Base-by-base conservation (phyloP, 1,140 invertebrate genomes). In the Papilio polyxenes region DNA sequence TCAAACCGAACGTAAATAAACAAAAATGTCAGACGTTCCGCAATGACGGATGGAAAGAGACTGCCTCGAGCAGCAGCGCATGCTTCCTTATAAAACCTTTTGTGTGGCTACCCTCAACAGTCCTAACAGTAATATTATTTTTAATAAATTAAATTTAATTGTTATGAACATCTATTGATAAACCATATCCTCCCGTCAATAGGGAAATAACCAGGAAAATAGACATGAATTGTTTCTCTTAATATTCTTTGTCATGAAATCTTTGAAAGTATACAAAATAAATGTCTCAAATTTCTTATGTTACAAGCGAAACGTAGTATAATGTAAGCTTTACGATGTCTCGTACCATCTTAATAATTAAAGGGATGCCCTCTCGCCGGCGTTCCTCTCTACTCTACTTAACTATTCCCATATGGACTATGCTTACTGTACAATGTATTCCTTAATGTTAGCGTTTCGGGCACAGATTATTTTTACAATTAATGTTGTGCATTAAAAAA, bases 401-500 rank as follows among this genome's bases (percentile, higher is more conserved):
- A 85, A 85, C 83, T 89, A 91, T 90, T 89, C 90, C 87, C 88
- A 69, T 85, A 85, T 84, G 88, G 87, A 85, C 85, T 80, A 81
- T 88, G 87, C 90, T 90, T 90, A 89, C 82, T 80, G 89, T 90
- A 91, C 90, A 88, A 91, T 91, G 85, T 91, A 91, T 56, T 56
- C 75, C 44, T 74, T 40, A 37, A 69, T 37, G 31, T 69, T 37
- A 37, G 10, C 3, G 65, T 31, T 69, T 69, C 65, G 3, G 13
- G 65, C 65, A 69, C 65, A 69, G 23, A 69, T 69, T 69, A 69
- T 62, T 23, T 23, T 17, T 23, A 62, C n/a, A 23, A 62, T 20
- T 59, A 59, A n/a, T 62, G 59, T 20, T 62, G 59, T 62, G 2
- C 17, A 44, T 44, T 44, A 44, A 4, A 44, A 44, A 44, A 31